Conservation (phyloP, 2,888 invertebrate species). For the Calephelis perditalis region DNA sequence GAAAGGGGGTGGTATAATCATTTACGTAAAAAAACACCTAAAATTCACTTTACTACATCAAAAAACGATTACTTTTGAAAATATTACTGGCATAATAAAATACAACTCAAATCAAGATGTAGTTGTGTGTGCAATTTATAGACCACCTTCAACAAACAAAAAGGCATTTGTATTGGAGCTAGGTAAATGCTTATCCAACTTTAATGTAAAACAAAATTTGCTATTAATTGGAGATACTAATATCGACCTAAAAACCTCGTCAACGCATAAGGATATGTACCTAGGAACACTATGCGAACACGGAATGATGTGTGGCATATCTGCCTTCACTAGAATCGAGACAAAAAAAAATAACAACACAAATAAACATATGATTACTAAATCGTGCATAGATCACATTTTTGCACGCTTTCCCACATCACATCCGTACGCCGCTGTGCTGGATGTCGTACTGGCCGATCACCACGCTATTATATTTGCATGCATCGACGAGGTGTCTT, state of each 20-base stretch:
- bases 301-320: slow-evolving; percentile 20
- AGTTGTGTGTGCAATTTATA: slow-evolving; percentile 16
- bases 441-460: slow-evolving; percentile 28
- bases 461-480: slow-evolving; percentile 13
- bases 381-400: slow-evolving; percentile 31
- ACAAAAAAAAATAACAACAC: not conserved
- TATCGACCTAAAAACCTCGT: slow-evolving; percentile 17
- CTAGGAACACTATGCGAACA: not conserved
- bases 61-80: slow-evolving; percentile 15
- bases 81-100: slow-evolving; percentile 13
- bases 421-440: slow-evolving; percentile 26
- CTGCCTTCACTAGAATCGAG: slow-evolving; percentile 22
- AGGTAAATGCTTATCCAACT: slow-evolving; percentile 5
- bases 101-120: not conserved
- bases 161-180: slow-evolving; percentile 15
- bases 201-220: slow-evolving; percentile 9
- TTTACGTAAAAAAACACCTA: slow-evolving; percentile 17
- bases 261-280: slow-evolving; percentile 10
- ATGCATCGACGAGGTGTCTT: slow-evolving; percentile 11
- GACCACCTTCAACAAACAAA: slow-evolving; percentile 16
- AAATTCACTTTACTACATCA: slow-evolving; percentile 16
- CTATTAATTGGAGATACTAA: slow-evolving; percentile 18
- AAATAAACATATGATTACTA: slow-evolving; percentile 18
- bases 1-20: slow-evolving; percentile 23
- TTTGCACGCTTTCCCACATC: slow-evolving; percentile 20